phyloP scores from a whole-genome alignment of 2,888 invertebrate species.

The Epistrophe grossulariae region DNA sequence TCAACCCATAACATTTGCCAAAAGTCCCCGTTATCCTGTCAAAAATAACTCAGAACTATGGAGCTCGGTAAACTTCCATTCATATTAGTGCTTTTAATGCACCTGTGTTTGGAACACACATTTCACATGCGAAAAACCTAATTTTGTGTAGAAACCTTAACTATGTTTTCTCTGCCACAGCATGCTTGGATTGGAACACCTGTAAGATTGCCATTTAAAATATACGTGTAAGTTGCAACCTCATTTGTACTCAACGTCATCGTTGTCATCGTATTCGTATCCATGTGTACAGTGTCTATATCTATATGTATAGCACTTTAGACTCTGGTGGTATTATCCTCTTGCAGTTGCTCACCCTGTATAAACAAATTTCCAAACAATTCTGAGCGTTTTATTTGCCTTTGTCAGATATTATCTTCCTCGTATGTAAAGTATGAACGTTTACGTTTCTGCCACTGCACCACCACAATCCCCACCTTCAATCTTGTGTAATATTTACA shows the following conservation, averaged over 20 bases:
- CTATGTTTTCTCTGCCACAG: slow-evolving; percentile 23
- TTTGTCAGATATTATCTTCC: slow-evolving; percentile 66
- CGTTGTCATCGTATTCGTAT: background rate
- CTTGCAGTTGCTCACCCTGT: slow-evolving; percentile 59
- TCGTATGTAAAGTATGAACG: slow-evolving; percentile 50
- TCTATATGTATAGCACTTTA: slow-evolving; percentile 28
- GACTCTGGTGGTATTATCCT: slow-evolving; percentile 56
- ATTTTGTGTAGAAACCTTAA: slow-evolving; percentile 43
- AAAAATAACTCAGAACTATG: background rate
- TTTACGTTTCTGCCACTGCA: background rate
- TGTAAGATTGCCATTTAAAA: slow-evolving; percentile 66
- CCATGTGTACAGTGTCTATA: background rate
- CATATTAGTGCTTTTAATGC: slow-evolving; percentile 11
- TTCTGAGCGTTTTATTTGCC: slow-evolving; percentile 71
- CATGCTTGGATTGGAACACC: slow-evolving; percentile 41
- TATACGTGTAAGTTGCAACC: slow-evolving; percentile 62
- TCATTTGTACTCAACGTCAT: slow-evolving; percentile 41
- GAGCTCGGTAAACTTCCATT: background rate
- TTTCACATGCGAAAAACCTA: slow-evolving; percentile 58
- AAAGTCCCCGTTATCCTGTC: background rate
- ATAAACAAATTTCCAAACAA: slow-evolving; percentile 73
- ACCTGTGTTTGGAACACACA: slow-evolving; percentile 51
- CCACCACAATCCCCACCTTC: background rate
- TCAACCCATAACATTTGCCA: background rate
- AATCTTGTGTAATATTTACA: slow-evolving; percentile 58